These are phyloP conservation scores for Valencia hispanica DNA, from an alignment of 2,797 vertebrate genomes.

Conservation along the genomic window DNA sequence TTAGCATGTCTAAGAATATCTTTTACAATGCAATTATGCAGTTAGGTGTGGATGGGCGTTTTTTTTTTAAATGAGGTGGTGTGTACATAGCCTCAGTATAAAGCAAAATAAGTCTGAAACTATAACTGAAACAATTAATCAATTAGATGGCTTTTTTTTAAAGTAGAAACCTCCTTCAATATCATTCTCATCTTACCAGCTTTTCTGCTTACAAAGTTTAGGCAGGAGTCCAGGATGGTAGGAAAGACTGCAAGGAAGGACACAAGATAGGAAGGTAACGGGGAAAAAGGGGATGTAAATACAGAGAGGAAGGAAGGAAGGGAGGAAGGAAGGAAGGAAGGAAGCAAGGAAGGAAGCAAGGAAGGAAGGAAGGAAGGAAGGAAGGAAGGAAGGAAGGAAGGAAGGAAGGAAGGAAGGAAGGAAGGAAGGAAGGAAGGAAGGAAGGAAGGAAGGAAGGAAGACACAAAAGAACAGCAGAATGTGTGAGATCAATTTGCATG, in stretches of 20 bases:
- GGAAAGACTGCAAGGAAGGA: not conserved
- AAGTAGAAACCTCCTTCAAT: not conserved
- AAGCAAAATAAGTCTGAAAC: not conserved
- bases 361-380: not conserved
- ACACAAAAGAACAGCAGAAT: not conserved
- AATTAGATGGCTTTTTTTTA: not conserved
- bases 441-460: not conserved
- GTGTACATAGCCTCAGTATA: too few relatives aligned
- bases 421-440: not conserved
- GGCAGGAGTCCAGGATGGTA: not conserved
- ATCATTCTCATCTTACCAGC: not conserved
- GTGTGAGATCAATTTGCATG: constrained; percentile 39
- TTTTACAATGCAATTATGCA: too few relatives aligned
- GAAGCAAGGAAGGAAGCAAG: not conserved
- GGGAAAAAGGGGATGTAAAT: not conserved
- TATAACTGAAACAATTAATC: not conserved
- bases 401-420: not conserved
- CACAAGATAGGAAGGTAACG: not conserved
- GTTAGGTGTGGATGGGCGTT: too few relatives aligned
- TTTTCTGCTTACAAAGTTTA: not conserved
- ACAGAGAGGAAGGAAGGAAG: not conserved
- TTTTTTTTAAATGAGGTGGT: too few relatives aligned
- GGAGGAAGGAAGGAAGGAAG: not conserved
- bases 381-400: too few relatives aligned
- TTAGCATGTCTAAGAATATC: too few relatives aligned